Evolutionary conservation across 2,797 vertebrate species (phyloP).

Genomic region (Vipera ursinii): DNA sequence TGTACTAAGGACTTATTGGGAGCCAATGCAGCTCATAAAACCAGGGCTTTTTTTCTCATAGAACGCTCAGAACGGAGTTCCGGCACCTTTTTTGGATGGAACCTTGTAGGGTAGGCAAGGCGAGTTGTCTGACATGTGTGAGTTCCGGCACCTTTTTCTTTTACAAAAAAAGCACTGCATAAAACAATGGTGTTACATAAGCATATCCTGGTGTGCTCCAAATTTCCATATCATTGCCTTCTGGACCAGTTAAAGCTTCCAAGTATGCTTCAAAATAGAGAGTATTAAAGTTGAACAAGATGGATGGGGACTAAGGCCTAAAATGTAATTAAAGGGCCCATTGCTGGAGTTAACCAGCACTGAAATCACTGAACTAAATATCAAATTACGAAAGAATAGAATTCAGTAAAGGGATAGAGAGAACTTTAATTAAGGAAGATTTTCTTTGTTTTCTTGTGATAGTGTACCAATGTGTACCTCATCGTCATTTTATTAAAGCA

Average conservation of each 20-base stretch:
- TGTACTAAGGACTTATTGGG: neutral
- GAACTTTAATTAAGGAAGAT: neutral
- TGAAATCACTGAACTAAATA: neutral
- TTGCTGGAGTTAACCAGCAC: neutral
- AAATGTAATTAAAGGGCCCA: neutral
- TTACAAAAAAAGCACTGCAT: no score
- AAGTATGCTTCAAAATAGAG: neutral
- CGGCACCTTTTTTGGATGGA: no score
- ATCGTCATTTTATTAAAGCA: neutral
- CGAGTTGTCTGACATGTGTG: no score
- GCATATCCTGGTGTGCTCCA: neutral
- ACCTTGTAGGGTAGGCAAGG: no score
- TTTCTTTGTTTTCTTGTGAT: neutral
- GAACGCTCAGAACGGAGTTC: no score
- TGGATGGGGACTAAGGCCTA: neutral
- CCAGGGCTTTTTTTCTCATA: no score
- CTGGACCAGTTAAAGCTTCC: neutral
- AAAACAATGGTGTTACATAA: neutral
- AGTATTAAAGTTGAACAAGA: neutral
- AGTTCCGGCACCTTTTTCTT: no score
- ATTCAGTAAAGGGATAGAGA: neutral
- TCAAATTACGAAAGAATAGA: neutral
- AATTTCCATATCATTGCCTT: neutral
- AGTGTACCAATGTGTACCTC: neutral
- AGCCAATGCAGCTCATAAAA: neutral